Evolutionary conservation across 2,113 vertebrate species (phyloP), one percentile per base, ranked within the genome.

Genomic region (Carlito syrichta): DNA sequence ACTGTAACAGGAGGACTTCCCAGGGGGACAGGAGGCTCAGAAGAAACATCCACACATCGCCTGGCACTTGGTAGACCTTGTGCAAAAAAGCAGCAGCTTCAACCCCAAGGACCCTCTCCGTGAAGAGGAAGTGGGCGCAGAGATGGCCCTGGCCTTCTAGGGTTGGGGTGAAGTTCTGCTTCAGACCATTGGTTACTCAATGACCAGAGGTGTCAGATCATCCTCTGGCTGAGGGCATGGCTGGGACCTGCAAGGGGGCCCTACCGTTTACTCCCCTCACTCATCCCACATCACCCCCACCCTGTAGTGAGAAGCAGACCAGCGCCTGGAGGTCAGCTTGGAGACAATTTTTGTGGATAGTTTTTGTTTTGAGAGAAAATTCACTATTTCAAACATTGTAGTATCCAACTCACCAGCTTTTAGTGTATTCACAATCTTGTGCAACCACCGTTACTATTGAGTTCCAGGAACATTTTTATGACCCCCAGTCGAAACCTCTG

Each of bases 401-500:
- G 66, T 50, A 22, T 19, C 16, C 12, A 5, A 1, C 23, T 56
- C 6, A 10, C 9, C 25, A 30, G 17, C 1, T 68, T 74, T 60
- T 52, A 10, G 14, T 12, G 6, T 7, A 16, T 23, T 38, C 82
- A 35, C 20, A 23, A 0, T 56, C 48, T 10, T 0, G 9, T 4
- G 30, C 40, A 16, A 0, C 38, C 8, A 3, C 48, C 11, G 0
- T 45, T 25, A 8, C 22, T 19, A 0, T 52, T 38, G 2, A 25
- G 66, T 43, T 45, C 16, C 30, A 14, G 38, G 38, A 60, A 7
- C n/a, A 11, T 16, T 66, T 16, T 14, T 19, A 0, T 23, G 5
- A 12, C 40, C 19, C 30, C 27, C 2, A 6, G 5, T 27, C 56
- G 27, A 58, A 56, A 22, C 23, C 40, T 45, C 2, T 2, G 0